These are phyloP conservation scores for Hafferia zeledoni DNA, from an alignment of 2,797 vertebrate species.

Conservation along the genomic window DNA sequence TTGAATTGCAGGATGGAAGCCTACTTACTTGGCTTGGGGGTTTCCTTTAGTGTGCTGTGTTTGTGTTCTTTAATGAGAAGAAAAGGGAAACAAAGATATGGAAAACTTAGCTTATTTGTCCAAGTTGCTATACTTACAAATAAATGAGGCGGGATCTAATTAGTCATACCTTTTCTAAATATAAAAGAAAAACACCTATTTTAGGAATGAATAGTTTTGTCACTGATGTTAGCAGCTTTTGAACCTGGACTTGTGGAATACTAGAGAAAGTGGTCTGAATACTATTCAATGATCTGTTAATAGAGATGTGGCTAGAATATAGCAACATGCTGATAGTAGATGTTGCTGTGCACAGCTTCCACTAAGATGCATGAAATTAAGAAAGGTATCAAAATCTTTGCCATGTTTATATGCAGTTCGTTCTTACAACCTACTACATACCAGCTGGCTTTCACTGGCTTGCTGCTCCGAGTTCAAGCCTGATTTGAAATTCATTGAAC, in stretches of 20 bases:
- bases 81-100: rapidly evolving
- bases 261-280: not conserved
- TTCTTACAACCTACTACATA: rapidly evolving
- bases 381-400: not conserved
- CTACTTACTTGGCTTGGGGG: rapidly evolving
- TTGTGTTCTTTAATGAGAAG: not conserved
- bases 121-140: not conserved
- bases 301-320: not conserved
- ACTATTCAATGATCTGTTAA: not conserved
- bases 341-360: not conserved
- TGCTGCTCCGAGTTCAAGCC: not conserved
- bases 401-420: rapidly evolving
- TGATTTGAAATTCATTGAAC: not conserved
- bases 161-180: not conserved
- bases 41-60: not conserved
- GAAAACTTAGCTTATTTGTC: not conserved
- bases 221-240: not conserved
- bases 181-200: not conserved
- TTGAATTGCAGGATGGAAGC: not conserved
- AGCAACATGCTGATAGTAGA: not conserved
- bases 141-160: not conserved
- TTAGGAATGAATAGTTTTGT: not conserved
- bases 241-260: not conserved
- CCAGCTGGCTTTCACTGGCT: not conserved
- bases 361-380: not conserved